Conservation (phyloP, 2,797 vertebrate species). For the Artibeus jamaicensis region DNA sequence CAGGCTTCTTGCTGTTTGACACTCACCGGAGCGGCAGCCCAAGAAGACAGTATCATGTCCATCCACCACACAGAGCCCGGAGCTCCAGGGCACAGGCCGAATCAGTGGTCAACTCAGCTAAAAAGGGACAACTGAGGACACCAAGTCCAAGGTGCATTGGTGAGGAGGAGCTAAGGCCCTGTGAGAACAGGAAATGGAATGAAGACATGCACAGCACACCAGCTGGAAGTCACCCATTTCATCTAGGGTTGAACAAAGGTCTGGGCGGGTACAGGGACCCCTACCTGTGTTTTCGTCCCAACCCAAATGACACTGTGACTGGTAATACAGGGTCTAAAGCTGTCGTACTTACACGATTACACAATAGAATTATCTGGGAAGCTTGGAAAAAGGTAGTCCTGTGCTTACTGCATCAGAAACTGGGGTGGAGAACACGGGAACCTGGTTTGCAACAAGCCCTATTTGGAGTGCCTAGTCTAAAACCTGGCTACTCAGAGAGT, state of each 20-base stretch:
- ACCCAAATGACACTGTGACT: neutral
- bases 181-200: neutral
- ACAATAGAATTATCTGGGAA: neutral
- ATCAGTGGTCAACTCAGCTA: neutral
- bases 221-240: neutral
- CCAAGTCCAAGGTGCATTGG: neutral
- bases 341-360: neutral
- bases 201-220: neutral
- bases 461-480: neutral
- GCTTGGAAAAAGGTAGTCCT: neutral
- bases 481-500: neutral
- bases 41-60: neutral
- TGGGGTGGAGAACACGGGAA: neutral
- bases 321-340: neutral
- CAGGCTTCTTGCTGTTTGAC: neutral
- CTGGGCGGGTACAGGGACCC: neutral
- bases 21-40: neutral
- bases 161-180: neutral
- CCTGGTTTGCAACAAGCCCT: neutral
- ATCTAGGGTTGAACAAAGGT: neutral
- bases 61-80: neutral
- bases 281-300: neutral
- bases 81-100: neutral
- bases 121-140: neutral
- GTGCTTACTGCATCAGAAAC: neutral